Evolutionary conservation across 1,140 invertebrate genomes (phyloP), one percentile per base, ranked within the genome.

Genomic region (Drosophila carrolli): DNA sequence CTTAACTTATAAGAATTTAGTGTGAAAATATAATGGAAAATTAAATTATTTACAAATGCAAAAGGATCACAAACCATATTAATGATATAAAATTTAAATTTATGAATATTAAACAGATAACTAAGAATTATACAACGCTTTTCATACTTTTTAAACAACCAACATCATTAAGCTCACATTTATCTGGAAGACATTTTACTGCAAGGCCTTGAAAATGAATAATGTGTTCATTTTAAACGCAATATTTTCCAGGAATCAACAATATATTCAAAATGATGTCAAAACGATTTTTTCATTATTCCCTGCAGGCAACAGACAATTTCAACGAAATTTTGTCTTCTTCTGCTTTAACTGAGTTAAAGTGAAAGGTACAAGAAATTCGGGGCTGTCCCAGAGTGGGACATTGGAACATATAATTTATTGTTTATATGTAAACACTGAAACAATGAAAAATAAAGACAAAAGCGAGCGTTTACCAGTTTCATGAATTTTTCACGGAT

Each of bases 391-490:
- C 47, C 47, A 27, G 35, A 47, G 41, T 32, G 46, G 50, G n/a
- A 57, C 54, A 48, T 75, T 66, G 47, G 59, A 75, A 75, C 65
- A 59, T 55, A 38, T 67, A 48, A 71, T 75, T 61, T 86, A 67
- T 85, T 81, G 67, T 75, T 71, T 70, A 68, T 86, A 70, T 60
- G 63, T 58, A 70, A 85, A 61, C 62, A 7, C 7, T 2, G 29
- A 32, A 61, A 23, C 38, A 43, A 29, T 32, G 38, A 43, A 27
- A 14, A 29, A 23, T 32, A 56, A 40, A 55, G 32, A 57, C 67
- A 71, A 47, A 57, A 71, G 65, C 65, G 35, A 50, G 0, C 51
- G 51, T 57, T 71, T 71, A 71, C 37, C 65, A 71, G 27, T 48
- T 70, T 57, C 43, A 70, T 46, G 35, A 71, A 71, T 57, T 65